Base-by-base conservation (phyloP, 2,888 invertebrate genomes). In the Polydrusus tereticollis region DNA sequence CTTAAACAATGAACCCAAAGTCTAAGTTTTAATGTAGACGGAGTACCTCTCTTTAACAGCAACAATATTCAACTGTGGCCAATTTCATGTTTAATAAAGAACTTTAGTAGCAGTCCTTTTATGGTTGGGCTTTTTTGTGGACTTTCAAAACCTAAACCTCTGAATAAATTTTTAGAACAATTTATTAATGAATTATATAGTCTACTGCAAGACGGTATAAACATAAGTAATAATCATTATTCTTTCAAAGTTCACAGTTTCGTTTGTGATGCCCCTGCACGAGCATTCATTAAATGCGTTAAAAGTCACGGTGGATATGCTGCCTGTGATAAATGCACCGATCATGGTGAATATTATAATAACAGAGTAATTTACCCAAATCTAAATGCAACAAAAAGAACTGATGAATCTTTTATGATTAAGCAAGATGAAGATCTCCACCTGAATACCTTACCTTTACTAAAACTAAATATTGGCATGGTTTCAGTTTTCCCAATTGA, bases 401-500 rank as follows among this genome's bases (percentile, higher is more conserved):
- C 23, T 26, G 63, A 63, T 47, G 21, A 20, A 23, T 47, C 45
- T 3, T 63, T 63, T 29, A 10, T 16, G 10, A 14, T 21, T 10
- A 3, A 23, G 36, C 4, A 23, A 14, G 63, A 63, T 29, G 43
- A 16, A 16, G 47, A 63, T 26, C 33, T 47, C 45, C 63, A 63
- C 16, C 4, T n/a, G 8, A 12, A 12, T 12, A 47, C 12, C 6
- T 36, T 16, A 2, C 45, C 63, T 55, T 57, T 62, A 66, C n/a
- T 47, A 18, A 14, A 2, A 16, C 36, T 47, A 52, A 45, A 21
- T 57, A 67, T 58, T 64, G 74, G 55, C 67, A 41, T 77, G 45
- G 69, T 77, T 10, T 33, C 66, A n/a, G 4, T 69, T n/a, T 74
- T 78, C 59, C 70, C 72, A 4, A 45, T 76, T 12, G 77, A 77